phyloP scores from a whole-genome alignment of 1,140 invertebrate species.

The Lasioglossum baleicum region DNA sequence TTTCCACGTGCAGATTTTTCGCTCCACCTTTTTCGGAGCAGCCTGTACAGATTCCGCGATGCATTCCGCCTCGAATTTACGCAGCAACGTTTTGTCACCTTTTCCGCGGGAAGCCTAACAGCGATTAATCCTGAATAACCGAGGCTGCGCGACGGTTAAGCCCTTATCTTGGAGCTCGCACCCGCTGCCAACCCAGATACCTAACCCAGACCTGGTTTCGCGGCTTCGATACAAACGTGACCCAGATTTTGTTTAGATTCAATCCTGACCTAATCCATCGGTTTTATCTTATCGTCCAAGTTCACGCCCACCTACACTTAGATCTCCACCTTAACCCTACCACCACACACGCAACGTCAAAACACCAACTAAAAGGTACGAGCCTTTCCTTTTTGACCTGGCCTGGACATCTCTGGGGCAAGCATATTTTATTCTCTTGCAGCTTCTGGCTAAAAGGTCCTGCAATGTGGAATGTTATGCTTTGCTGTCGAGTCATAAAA shows the following conservation, averaged over 20 bases:
- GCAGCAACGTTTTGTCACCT: neutral
- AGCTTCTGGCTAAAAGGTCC: too few relatives aligned
- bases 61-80: neutral
- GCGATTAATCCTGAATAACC: slow-evolving; percentile 18
- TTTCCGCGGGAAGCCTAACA: neutral
- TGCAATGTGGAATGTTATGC: too few relatives aligned
- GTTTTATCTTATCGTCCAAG: slow-evolving; percentile 39
- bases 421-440: neutral
- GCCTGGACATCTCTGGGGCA: neutral
- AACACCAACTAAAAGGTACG: too few relatives aligned
- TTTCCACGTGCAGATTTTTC: too few relatives aligned
- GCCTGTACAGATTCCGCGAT: too few relatives aligned
- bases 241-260: slow-evolving; percentile 49
- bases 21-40: neutral
- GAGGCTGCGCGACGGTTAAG: too few relatives aligned
- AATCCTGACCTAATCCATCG: slow-evolving; percentile 38
- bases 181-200: slow-evolving; percentile 24
- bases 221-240: slow-evolving; percentile 30
- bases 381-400: neutral
- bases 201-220: slow-evolving; percentile 34
- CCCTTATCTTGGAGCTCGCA: slow-evolving; percentile 17
- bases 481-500: too few relatives aligned
- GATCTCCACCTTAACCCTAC: neutral
- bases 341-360: neutral
- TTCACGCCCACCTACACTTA: slow-evolving; percentile 20